A percentile compares a stretch with the other conserved stretches of the same genome.
These are phyloP conservation scores for Hippoglossus hippoglossus DNA, from an alignment of 2,797 vertebrate species.

Conservation along the genomic window DNA sequence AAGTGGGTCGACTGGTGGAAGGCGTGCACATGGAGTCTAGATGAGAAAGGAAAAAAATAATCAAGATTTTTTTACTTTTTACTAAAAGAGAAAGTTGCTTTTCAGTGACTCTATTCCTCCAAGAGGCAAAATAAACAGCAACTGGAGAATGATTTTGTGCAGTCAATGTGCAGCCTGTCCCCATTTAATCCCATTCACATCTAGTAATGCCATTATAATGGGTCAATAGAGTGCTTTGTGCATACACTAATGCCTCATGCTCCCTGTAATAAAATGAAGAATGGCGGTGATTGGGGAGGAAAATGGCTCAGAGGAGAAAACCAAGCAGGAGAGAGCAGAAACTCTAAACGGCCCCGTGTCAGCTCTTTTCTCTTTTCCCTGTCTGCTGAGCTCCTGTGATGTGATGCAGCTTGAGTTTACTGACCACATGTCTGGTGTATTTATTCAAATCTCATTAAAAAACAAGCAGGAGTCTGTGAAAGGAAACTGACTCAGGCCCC, in stretches of 20 bases:
- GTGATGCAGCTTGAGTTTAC: slow-evolving; percentile 1
- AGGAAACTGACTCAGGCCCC: slow-evolving; percentile 24
- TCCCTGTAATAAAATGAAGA: slow-evolving; percentile 49
- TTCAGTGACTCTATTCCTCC: not conserved
- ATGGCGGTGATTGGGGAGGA: slow-evolving; percentile 16
- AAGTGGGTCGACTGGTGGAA: no score
- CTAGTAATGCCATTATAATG: slow-evolving; percentile 41
- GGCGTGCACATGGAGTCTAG: slow-evolving; percentile 61
- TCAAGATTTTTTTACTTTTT: slow-evolving; percentile 1
- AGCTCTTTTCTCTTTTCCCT: slow-evolving; percentile 12
- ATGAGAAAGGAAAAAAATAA: slow-evolving; percentile 13
- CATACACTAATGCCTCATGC: slow-evolving; percentile 41
- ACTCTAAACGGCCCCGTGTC: not conserved
- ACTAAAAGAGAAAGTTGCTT: not conserved
- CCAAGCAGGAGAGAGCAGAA: slow-evolving; percentile 25
- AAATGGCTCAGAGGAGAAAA: not conserved
- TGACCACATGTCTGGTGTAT: not conserved
- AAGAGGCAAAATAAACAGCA: not conserved
- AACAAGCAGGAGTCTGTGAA: not conserved
- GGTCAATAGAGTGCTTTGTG: slow-evolving; percentile 66
- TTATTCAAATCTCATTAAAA: not conserved
- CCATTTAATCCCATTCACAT: slow-evolving; percentile 34
- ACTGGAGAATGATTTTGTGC: not conserved
- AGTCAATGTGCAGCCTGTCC: not conserved
- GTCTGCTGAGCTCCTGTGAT: not conserved